Evolutionary conservation across 2,797 vertebrate species (phyloP), one percentile per base, ranked within the genome.

Genomic region (Sebastes flavidus): DNA sequence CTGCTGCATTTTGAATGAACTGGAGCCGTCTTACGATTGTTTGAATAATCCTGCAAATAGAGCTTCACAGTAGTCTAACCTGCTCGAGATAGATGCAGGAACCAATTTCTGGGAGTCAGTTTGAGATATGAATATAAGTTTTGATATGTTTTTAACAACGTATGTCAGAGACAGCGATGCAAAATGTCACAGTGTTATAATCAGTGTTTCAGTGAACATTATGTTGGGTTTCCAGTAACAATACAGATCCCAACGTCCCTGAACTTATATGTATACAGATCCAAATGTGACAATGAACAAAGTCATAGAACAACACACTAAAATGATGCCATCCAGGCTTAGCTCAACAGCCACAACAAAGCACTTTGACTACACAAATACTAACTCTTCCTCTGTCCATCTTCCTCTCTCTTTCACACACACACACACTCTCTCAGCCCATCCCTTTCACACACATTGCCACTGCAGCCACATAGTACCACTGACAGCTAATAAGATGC

Each of bases 391-490:
- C 70, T 65, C 30, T 92, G 94, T 84, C 94, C 93, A 88, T 83
- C 70, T 89, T 88, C 88, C 92, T 92, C 91, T 93, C 52, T 75
- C 46, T 72, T n/a, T n/a, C n/a, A n/a, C n/a, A n/a, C 62, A 36
- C 72, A 18, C 72, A 25, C n/a, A 34, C 71, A 24, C 52, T 46
- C 75, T 20, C 75, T 12, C 55, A 70, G 75, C 82, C 77, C 73
- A 80, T 83, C 83, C 74, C 72, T 79, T 76, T 73, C n/a, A 74
- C 67, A 80, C 65, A 78, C 76, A 66, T 42, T 56, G 11, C 60
- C 74, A 84, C 87, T 90, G 90, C 91, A 91, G 86, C 80, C 62
- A 63, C 62, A 72, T 4, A 10, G 68, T 65, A 61, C 65, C 60
- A 25, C 29, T 58, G 32, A 75, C 7, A 38, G 34, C 29, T 22